Percentiles rank a stretch among this genome's conserved stretches.
These are phyloP conservation scores for Chaetodon trifasciatus DNA, from an alignment of 2,797 vertebrate genomes.

Conservation along the genomic window DNA sequence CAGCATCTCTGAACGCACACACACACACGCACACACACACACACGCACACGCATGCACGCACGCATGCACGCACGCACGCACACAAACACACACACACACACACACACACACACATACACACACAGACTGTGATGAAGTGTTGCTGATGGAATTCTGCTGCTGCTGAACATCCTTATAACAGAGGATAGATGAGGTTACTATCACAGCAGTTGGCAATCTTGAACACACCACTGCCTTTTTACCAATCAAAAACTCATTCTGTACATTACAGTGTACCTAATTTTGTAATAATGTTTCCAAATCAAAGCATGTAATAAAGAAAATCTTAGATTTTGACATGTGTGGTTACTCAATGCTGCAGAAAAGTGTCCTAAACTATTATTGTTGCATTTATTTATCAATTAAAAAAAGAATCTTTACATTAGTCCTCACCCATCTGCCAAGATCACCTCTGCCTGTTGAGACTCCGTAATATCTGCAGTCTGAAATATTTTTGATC, in stretches of 20 bases:
- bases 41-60: background rate
- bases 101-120: background rate
- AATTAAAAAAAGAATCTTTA: background rate
- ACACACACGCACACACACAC: no score
- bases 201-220: background rate
- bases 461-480: background rate
- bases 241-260: background rate
- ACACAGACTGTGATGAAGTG: slow-evolving; percentile 1
- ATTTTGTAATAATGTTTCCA: slow-evolving; percentile 30
- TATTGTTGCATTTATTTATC: background rate
- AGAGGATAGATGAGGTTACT: background rate
- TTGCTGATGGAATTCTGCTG: background rate
- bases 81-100: slow-evolving; percentile 9
- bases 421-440: background rate
- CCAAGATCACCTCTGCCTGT: no score
- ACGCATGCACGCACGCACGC: background rate
- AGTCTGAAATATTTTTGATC: background rate
- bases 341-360: background rate
- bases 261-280: background rate
- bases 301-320: slow-evolving; percentile 42
- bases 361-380: background rate
- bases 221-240: slow-evolving; percentile 25
- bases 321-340: background rate
- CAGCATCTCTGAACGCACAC: slow-evolving; percentile 76
- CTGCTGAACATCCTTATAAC: background rate